A percentile compares a stretch with the other conserved stretches of the same genome.
phyloP scores from a whole-genome alignment of 2,797 vertebrate genomes.

The Rhinichthys osculus region DNA sequence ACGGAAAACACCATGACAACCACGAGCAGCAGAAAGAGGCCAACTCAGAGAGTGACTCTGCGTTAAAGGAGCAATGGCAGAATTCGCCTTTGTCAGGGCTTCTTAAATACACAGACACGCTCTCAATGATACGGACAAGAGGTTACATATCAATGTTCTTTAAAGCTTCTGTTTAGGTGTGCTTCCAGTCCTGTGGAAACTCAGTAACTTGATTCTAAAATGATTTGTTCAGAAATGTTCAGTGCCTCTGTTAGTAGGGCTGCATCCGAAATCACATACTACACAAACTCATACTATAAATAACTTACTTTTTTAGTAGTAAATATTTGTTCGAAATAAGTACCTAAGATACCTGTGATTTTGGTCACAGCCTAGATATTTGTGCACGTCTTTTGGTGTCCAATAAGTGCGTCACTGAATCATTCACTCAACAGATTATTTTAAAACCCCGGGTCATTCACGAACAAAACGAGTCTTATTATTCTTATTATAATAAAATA shows the following conservation, averaged over 20 bases:
- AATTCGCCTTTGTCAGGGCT: neutral
- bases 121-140: conserved; percentile 14
- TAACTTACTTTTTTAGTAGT: neutral
- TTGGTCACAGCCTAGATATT: no score
- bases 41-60: conserved; percentile 30
- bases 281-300: neutral
- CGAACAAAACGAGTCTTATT: neutral
- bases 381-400: neutral
- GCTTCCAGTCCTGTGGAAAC: neutral
- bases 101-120: conserved; percentile 5
- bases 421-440: neutral
- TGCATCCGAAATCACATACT: neutral
- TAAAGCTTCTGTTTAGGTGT: neutral
- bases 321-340: neutral
- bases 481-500: neutral
- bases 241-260: no score
- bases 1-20: conserved; percentile 47
- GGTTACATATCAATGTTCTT: neutral
- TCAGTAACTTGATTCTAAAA: neutral
- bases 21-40: conserved; percentile 30
- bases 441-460: neutral
- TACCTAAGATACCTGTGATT: neutral
- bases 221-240: neutral
- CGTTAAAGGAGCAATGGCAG: conserved; percentile 39
- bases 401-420: neutral